Conservation (phyloP, 2,888 invertebrate genomes). For the Ophion ellenae region DNA sequence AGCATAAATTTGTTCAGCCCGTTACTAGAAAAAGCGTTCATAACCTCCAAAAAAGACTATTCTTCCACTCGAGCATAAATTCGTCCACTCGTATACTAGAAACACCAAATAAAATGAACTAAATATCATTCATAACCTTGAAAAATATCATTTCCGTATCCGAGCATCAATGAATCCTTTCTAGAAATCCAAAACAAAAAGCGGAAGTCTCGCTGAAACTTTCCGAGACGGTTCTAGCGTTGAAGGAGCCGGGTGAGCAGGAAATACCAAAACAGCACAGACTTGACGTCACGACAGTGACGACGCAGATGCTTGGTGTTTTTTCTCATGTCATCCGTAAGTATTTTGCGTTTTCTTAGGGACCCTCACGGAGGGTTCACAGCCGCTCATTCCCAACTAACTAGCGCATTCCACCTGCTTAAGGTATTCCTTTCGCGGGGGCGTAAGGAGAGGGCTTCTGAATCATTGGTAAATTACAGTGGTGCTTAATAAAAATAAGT, state of each 20-base stretch:
- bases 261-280: conserved; percentile 96
- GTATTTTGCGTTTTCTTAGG: conserved; percentile 25
- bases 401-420: background rate
- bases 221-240: conserved; percentile 91
- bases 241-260: conserved; percentile 91
- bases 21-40: too few species aligned
- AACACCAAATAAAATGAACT: background rate
- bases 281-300: conserved; percentile 95
- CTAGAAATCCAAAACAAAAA: conserved; percentile 89
- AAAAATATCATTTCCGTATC: background rate
- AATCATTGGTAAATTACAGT: too few species aligned
- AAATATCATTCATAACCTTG: background rate
- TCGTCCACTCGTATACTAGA: too few species aligned
- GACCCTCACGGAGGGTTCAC: background rate
- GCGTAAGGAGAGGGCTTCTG: too few species aligned
- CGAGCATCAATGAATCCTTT: background rate
- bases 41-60: too few species aligned
- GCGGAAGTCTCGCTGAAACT: conserved; percentile 95
- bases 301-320: conserved; percentile 95
- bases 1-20: too few species aligned
- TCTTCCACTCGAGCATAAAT: too few species aligned
- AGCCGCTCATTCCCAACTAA: background rate
- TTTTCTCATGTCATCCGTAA: conserved; percentile 93
- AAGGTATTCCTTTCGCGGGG: too few species aligned
- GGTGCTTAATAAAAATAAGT: too few species aligned